A percentile compares a stretch with the other conserved stretches of the same genome.
These are phyloP conservation scores for Epinephelus lanceolatus DNA, from an alignment of 2,113 vertebrate species.

Conservation along the genomic window DNA sequence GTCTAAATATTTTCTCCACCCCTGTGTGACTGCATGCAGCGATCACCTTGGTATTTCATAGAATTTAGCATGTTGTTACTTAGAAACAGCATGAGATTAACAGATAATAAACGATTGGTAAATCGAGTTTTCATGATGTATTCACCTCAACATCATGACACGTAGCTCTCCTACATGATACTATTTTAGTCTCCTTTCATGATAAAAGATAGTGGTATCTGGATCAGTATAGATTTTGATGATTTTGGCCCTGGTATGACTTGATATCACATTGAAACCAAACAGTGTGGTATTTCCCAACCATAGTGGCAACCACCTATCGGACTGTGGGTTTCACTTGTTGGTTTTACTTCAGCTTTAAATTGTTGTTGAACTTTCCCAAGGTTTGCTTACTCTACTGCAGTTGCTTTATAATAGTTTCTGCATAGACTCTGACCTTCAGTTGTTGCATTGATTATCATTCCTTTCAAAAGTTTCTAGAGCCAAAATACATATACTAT, in stretches of 20 bases:
- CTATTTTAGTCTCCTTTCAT: not conserved
- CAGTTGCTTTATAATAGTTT: not conserved
- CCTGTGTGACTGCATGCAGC: not conserved
- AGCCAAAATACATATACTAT: not conserved
- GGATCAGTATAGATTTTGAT: not conserved
- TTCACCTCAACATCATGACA: not conserved
- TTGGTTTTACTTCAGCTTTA: conserved; percentile 46
- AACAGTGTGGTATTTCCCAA: conserved; percentile 10
- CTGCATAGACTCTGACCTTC: too few species aligned
- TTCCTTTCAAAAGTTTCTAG: not conserved
- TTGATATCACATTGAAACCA: not conserved
- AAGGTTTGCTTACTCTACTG: conserved; percentile 5
- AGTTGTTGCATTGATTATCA: not conserved
- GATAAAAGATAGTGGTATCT: not conserved
- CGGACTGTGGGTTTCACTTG: conserved; percentile 18
- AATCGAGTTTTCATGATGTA: not conserved
- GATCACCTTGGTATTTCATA: not conserved
- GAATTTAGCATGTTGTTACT: not conserved
- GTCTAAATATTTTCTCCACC: not conserved
- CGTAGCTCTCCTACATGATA: too few species aligned
- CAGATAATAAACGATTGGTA: not conserved
- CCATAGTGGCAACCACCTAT: not conserved
- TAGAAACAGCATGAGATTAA: too few species aligned
- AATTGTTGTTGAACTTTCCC: conserved; percentile 21
- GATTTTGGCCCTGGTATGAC: not conserved